Base-by-base conservation (phyloP, 2,888 invertebrate species). In the Drosophila formosana region DNA sequence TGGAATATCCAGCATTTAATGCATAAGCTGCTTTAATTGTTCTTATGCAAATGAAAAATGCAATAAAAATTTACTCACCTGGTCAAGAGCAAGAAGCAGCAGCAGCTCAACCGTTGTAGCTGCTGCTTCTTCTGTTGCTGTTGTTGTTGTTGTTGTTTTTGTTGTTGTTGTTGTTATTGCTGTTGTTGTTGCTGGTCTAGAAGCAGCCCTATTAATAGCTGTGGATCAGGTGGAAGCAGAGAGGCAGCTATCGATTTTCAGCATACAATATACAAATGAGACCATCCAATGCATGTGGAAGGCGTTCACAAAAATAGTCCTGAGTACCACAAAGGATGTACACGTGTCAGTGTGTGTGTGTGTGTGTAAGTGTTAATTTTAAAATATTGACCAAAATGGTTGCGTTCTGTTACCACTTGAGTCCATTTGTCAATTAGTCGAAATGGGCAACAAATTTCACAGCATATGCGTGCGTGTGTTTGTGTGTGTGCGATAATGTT, bases 221-320 rank as follows among this genome's bases (percentile, higher is more conserved):
- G 55, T 32, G 75, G 62, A 78, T 74, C 78, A 74, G 78, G 78
- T 74, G 61, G 57, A 45, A 69, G 65, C 75, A 56, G 65, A 58
- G 61, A 58, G 61, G 75, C 51, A 58, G 64, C 67, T 83, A 83
- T 83, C 75, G 82, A 83, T 83, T 83, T 83, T 85, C 55, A 82
- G 66, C 67, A 72, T 43, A 82, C 53, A 55, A 61, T 58, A 66
- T 50, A 74, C 72, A 74, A 77, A 83, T 83, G 81, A 41, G 66
- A 56, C 32, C 66, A 61, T 32, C 52, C 30, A 49, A 47, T 41
- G 61, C n/a, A 34, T 52, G 46, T 49, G 37, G 30, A 37, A 45
- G 46, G 41, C 46, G 26, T 46, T 50, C 52, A 77, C 58, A 43
- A 66, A 82, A 82, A 72, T 72, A 65, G 64, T 65, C 62, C 63